Percentiles rank a stretch among this genome's conserved stretches.
phyloP scores from a whole-genome alignment of 2,797 vertebrate species.

The Lepilemur septentrionalis region DNA sequence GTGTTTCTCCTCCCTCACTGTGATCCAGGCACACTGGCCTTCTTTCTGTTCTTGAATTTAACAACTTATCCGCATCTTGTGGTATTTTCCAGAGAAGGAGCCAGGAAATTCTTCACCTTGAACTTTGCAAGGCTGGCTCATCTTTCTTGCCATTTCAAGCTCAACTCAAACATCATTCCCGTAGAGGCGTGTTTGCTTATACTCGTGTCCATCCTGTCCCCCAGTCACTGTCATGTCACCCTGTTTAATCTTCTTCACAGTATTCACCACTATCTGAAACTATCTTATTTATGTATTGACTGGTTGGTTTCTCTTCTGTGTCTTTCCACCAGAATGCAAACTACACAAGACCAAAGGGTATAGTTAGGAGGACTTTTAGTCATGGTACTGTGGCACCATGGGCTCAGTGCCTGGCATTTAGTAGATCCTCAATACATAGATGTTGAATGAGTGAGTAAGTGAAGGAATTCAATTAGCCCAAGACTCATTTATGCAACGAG shows the following conservation, averaged over 20 bases:
- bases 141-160: not conserved
- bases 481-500: not conserved
- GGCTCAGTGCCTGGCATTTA: not conserved
- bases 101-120: slow-evolving; percentile 1
- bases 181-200: not conserved
- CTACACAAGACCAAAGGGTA: not conserved
- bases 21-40: not conserved
- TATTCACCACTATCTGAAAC: not conserved
- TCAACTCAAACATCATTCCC: not conserved
- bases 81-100: not conserved
- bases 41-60: not conserved
- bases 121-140: not conserved
- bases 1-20: not conserved
- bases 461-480: not conserved
- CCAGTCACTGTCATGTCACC: not conserved
- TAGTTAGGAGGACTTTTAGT: not conserved
- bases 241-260: not conserved
- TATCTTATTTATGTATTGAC: too few relatives aligned
- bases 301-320: not conserved
- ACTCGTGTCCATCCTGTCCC: not conserved
- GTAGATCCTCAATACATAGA: not conserved
- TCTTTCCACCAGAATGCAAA: not conserved
- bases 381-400: not conserved
- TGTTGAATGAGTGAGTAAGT: not conserved
- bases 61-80: not conserved